These are phyloP conservation scores for Perca fluviatilis DNA, from an alignment of 2,113 vertebrate genomes.

Conservation along the genomic window DNA sequence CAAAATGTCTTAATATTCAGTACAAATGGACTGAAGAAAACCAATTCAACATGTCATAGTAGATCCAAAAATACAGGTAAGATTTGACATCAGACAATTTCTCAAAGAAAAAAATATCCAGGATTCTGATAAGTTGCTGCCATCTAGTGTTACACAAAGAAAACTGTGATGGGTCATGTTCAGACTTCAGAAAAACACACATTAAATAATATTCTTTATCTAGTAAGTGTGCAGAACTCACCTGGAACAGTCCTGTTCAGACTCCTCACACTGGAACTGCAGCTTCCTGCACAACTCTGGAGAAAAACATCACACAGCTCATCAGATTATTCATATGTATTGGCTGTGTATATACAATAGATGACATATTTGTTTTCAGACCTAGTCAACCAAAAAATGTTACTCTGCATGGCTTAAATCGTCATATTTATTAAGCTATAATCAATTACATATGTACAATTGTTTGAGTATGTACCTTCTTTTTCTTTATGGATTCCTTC, in stretches of 20 bases:
- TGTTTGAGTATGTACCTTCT: slow-evolving; percentile 72
- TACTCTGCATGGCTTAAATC: background rate
- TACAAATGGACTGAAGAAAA: background rate
- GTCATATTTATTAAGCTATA: background rate
- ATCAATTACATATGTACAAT: background rate
- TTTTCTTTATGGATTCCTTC: slow-evolving; percentile 74
- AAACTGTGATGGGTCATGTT: background rate
- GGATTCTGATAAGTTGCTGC: slow-evolving; percentile 38
- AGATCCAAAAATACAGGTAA: background rate
- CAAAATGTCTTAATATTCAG: background rate
- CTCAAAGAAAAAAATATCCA: background rate
- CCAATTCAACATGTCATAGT: background rate
- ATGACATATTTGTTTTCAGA: background rate
- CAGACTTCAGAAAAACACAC: background rate
- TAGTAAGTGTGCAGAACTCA: slow-evolving; percentile 31
- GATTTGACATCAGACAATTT: background rate
- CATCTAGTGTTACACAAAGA: slow-evolving; percentile 57
- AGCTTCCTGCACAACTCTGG: slow-evolving; percentile 72
- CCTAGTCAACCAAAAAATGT: background rate
- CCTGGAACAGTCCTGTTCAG: slow-evolving; percentile 75
- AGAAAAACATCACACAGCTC: background rate
- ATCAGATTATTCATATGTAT: background rate
- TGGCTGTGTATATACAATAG: background rate
- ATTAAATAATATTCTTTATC: background rate
- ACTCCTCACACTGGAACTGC: slow-evolving; percentile 79